Evolutionary conservation across 2,888 invertebrate species (phyloP).

Genomic region (Panopea generosa): DNA sequence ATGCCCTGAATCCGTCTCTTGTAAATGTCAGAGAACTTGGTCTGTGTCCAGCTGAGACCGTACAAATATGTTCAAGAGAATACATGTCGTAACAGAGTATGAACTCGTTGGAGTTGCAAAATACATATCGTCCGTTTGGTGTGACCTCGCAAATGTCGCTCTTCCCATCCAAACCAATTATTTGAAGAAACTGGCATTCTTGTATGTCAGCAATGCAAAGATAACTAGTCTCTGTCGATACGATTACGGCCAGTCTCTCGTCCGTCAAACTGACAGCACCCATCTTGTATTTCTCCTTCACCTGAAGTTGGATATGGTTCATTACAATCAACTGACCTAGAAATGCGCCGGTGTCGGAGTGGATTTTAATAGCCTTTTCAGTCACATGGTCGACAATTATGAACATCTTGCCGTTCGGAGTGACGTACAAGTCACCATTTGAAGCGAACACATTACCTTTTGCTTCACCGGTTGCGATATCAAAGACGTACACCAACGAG

Average conservation of each 20-base stretch:
- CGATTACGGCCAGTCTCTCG: constrained; percentile 77
- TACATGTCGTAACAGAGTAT: constrained; percentile 79
- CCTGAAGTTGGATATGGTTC: constrained; percentile 79
- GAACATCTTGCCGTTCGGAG: constrained; percentile 77
- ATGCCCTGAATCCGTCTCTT: constrained; percentile 76
- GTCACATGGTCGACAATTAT: constrained; percentile 81
- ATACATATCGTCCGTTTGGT: constrained; percentile 78
- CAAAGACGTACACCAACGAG: constrained; percentile 74
- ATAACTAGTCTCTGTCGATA: constrained; percentile 80
- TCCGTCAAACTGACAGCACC: constrained; percentile 74
- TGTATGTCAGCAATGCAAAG: constrained; percentile 81
- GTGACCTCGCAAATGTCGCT: constrained; percentile 78
- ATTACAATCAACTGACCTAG: constrained; percentile 83
- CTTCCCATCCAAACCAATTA: constrained; percentile 78
- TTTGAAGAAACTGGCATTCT: constrained; percentile 77
- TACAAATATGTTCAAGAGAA: constrained; percentile 75
- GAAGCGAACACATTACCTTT: constrained; percentile 78
- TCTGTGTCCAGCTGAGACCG: constrained; percentile 70
- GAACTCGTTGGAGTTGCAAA: constrained; percentile 79
- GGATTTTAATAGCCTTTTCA: constrained; percentile 82
- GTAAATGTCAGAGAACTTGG: constrained; percentile 77
- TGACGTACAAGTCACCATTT: constrained; percentile 79
- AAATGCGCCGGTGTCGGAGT: constrained; percentile 79
- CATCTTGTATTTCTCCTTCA: constrained; percentile 80
- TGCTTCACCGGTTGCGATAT: constrained; percentile 77